These are phyloP conservation scores for Sylvia atricapilla DNA, from an alignment of 2,113 vertebrate species.

Conservation along the genomic window DNA sequence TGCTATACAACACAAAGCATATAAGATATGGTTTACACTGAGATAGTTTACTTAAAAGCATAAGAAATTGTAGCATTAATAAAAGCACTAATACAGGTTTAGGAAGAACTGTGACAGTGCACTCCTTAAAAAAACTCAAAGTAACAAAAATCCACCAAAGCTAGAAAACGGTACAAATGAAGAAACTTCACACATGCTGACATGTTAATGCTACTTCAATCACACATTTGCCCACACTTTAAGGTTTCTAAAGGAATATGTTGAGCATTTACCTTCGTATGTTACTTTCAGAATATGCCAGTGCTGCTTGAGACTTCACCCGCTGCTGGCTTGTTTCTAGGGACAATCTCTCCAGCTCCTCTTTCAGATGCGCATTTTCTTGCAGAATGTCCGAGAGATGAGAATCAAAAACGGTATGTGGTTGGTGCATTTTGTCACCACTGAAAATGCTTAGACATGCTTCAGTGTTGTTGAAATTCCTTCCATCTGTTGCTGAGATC, in stretches of 20 bases:
- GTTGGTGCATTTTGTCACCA: slow-evolving; percentile 78
- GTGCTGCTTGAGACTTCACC: slow-evolving; percentile 63
- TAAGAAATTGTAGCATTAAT: neutral
- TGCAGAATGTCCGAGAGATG: slow-evolving; percentile 80
- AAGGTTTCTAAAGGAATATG: neutral
- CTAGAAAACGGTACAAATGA: neutral
- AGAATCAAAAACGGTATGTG: slow-evolving; percentile 75
- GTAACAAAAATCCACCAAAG: accelerated
- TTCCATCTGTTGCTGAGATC: slow-evolving; percentile 5
- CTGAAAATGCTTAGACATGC: slow-evolving; percentile 52
- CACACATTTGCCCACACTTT: neutral
- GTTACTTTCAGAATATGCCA: slow-evolving; percentile 71
- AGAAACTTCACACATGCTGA: neutral
- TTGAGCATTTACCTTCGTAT: slow-evolving; percentile 73
- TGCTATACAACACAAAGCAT: neutral
- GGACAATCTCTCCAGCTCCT: slow-evolving; percentile 73
- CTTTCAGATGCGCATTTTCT: slow-evolving; percentile 81
- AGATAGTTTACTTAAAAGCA: neutral
- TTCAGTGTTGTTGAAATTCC: neutral
- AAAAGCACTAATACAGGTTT: neutral
- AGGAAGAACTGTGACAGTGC: neutral
- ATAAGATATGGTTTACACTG: neutral
- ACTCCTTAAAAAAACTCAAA: neutral
- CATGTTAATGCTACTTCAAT: neutral
- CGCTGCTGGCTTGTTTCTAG: slow-evolving; percentile 75